These are phyloP conservation scores for Eupithecia exiguata DNA, from an alignment of 2,888 invertebrate species.

Conservation along the genomic window DNA sequence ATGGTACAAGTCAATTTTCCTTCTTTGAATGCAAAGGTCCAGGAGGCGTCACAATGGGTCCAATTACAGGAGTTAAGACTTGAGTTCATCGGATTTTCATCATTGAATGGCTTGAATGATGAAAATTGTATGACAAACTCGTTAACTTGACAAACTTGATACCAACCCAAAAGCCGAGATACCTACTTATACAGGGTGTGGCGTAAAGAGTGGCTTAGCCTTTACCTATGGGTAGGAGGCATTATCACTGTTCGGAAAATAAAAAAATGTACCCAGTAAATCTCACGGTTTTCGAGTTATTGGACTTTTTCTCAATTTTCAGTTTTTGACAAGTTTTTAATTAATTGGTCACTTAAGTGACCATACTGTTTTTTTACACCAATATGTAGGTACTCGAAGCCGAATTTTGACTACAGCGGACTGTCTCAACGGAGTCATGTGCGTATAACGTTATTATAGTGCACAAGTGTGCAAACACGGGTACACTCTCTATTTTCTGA, in stretches of 20 bases:
- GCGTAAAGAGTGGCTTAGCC: no score
- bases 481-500: neutral
- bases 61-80: constrained; percentile 69
- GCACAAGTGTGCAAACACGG: neutral
- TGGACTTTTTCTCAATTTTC: no score
- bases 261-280: no score
- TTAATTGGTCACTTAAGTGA: no score
- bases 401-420: neutral
- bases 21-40: constrained; percentile 67
- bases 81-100: constrained; percentile 58
- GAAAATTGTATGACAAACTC: constrained; percentile 42
- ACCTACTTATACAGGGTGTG: no score
- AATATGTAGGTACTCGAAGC: no score
- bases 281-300: no score
- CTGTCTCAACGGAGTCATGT: neutral
- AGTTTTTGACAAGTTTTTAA: no score
- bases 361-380: no score
- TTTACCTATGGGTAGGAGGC: no score
- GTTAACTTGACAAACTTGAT: neutral
- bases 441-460: neutral
- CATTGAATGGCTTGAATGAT: constrained; percentile 48
- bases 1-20: constrained; percentile 75
- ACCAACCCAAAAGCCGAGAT: neutral
- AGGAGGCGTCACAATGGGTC: constrained; percentile 66
- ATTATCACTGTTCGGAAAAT: no score